Base-by-base conservation (phyloP, 1,140 invertebrate genomes). In the Gonioctena quinquepunctata region DNA sequence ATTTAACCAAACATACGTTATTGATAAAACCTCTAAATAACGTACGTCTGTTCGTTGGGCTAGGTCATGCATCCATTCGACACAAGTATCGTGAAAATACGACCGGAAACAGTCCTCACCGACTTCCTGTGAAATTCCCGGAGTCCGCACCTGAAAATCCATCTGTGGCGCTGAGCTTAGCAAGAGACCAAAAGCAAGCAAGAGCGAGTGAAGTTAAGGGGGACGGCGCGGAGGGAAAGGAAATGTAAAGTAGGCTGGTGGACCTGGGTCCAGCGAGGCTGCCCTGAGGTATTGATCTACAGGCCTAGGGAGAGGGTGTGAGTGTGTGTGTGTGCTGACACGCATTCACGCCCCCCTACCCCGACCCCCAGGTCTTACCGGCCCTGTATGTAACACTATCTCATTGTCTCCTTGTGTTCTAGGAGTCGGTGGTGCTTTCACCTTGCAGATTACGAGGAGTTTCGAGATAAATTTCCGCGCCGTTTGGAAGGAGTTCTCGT, bases 211-310 rank as follows among this genome's bases (percentile, higher is more conserved):
- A 33, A 57, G 69, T 18, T 66, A 54, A 64, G 18, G 68, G 68
- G 73, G 72, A 26, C 71, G 61, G 69, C 48, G 76, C 62, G 73
- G 72, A 65, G 70, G 70, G 74, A 70, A 75, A 75, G 78, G 74
- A 75, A 80, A 80, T 82, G 80, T 82, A 82, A 82, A 82, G 80
- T 82, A 82, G 80, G 80, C 79, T 81, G 79, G 77, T 79, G 77
- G 80, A 80, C 78, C 80, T 79, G 77, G 78, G 80, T 81, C 79
- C 80, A 75, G 79, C 78, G 71, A 71, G 68, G 79, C 80, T 82
- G 80, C 80, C 80, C 80, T 76, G 76, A 82, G 80, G 80, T 82
- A 82, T 82, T 82, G 80, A 82, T 82, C 80, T 81, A 74, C 73
- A 76, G 77, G 76, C 75, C 74, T 76, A 79, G 76, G 76, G 56